Conservation (phyloP, 64 coral and sea anemone genomes). For the Montipora capricornis region DNA sequence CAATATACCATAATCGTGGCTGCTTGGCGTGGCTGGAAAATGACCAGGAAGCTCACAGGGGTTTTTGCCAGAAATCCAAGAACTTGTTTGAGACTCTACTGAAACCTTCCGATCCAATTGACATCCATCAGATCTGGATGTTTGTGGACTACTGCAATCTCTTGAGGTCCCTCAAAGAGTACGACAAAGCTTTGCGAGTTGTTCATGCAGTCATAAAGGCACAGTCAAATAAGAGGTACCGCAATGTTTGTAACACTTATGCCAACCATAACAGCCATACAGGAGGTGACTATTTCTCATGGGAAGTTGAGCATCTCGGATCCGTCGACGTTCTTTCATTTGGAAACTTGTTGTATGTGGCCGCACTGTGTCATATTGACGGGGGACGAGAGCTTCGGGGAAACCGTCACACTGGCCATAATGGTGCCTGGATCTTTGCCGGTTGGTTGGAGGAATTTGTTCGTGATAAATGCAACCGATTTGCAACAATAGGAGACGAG, state of each 20-base stretch:
- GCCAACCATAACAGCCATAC: constrained; percentile 22
- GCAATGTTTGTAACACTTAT: constrained; percentile 17
- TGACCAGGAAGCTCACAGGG: constrained; percentile 10
- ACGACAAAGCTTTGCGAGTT: constrained; percentile 28
- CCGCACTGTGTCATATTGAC: constrained; percentile 18
- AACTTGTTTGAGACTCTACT: constrained; percentile 17
- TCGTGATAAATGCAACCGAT: constrained; percentile 10
- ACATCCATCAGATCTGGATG: constrained; percentile 21
- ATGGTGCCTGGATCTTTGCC: constrained; percentile 2
- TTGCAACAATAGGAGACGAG: constrained; percentile 24
- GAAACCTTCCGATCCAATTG: constrained; percentile 12
- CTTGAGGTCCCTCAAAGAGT: constrained; percentile 25
- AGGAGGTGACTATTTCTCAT: constrained; percentile 19
- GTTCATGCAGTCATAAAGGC: constrained; percentile 14
- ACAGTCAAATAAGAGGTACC: constrained; percentile 36
- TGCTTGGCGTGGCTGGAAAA: constrained; percentile 5
- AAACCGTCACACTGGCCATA: constrained; percentile 15
- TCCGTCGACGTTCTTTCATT: constrained; percentile 11
- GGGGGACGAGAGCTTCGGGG: not conserved
- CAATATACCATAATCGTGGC: constrained; percentile 4
- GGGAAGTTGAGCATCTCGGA: constrained; percentile 33
- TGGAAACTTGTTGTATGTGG: constrained; percentile 36
- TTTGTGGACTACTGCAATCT: constrained; percentile 32
- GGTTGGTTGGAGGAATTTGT: constrained; percentile 11
- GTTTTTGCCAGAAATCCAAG: constrained; percentile 15